Evolutionary conservation across 2,113 vertebrate genomes (phyloP).

Genomic region (Muscicapa adusta): DNA sequence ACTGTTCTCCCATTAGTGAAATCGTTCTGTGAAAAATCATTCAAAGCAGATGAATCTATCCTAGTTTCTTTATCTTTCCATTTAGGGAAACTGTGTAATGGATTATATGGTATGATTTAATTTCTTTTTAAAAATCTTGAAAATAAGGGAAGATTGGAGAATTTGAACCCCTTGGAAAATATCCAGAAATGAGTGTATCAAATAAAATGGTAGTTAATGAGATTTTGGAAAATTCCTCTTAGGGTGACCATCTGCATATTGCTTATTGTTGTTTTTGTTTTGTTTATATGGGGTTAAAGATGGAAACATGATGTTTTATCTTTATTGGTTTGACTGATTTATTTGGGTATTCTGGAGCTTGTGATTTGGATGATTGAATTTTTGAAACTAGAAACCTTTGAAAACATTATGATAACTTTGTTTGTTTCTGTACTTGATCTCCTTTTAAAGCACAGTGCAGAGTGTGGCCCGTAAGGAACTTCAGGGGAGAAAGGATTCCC

Average conservation of each 20-base stretch:
- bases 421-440: neutral
- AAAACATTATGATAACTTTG: neutral
- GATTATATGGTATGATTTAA: conserved; percentile 83
- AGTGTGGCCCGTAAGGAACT: neutral
- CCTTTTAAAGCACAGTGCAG: neutral
- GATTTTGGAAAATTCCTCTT: neutral
- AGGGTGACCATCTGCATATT: neutral
- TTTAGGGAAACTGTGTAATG: conserved; percentile 90
- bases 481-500: neutral
- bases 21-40: conserved; percentile 88
- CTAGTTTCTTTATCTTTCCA: conserved; percentile 88
- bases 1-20: conserved; percentile 87
- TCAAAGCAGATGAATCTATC: conserved; percentile 87
- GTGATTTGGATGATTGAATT: neutral
- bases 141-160: neutral
- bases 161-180: neutral
- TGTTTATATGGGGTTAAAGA: neutral
- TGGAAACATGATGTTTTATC: neutral
- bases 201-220: neutral
- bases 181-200: neutral
- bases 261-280: neutral
- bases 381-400: neutral
- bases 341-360: neutral
- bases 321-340: neutral
- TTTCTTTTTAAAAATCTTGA: neutral